phyloP scores from a whole-genome alignment of 2,888 invertebrate species.

The Hetaerina titia region DNA sequence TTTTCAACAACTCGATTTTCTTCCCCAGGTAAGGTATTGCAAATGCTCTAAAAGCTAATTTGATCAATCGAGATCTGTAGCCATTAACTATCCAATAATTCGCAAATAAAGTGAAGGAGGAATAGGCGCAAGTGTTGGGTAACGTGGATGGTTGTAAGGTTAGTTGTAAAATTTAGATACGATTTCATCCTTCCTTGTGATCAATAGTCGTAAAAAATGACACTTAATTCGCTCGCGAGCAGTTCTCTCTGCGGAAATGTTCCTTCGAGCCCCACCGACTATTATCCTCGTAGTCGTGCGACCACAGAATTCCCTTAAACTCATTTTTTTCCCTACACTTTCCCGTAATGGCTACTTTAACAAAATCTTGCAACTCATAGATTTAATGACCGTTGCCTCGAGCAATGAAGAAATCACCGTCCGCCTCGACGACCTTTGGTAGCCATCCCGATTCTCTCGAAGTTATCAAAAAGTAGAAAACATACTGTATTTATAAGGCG shows the following conservation, averaged over 20 bases:
- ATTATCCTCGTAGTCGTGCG: no score
- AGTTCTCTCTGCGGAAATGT: background rate
- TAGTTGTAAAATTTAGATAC: background rate
- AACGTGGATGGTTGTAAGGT: no score
- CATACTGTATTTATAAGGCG: constrained; percentile 18
- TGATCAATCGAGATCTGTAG: no score
- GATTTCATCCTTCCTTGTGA: background rate
- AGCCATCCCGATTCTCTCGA: background rate
- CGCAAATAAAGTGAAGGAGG: no score
- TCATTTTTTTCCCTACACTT: background rate
- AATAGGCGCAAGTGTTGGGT: no score
- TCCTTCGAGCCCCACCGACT: background rate
- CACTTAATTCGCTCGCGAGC: background rate
- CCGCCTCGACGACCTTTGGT: background rate
- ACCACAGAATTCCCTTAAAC: background rate
- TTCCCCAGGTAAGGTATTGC: no score
- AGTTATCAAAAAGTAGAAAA: constrained; percentile 14
- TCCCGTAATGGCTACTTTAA: background rate
- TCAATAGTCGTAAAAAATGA: background rate
- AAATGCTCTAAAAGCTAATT: no score
- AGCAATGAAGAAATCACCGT: constrained; percentile 9
- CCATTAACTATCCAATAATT: no score
- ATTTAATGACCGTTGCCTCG: constrained; percentile 6
- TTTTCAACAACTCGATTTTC: no score
- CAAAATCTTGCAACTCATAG: constrained; percentile 32